phyloP scores from a whole-genome alignment of 1,140 invertebrate genomes.

The Pseudachorutes palmiensis region DNA sequence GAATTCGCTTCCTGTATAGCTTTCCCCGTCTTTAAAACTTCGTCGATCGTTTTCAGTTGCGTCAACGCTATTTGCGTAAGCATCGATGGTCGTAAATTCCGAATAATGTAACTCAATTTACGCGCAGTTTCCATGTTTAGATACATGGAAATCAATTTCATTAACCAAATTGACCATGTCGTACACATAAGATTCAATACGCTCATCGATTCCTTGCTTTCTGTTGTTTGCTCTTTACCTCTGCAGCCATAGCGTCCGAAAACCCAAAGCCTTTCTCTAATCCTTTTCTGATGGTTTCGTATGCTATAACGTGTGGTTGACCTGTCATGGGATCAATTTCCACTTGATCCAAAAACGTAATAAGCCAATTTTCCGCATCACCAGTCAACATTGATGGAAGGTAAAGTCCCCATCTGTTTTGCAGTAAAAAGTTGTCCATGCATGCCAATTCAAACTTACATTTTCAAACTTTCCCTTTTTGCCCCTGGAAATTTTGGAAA shows the following conservation, averaged over 20 bases:
- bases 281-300: too few relatives aligned
- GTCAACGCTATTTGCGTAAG: background rate
- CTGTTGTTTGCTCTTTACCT: background rate
- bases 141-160: background rate
- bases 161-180: background rate
- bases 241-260: background rate
- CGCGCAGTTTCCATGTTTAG: background rate
- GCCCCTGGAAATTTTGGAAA: too few relatives aligned
- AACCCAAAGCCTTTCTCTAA: background rate
- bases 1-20: background rate
- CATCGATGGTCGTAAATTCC: background rate
- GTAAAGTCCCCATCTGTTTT: too few relatives aligned
- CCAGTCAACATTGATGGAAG: too few relatives aligned
- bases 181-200: background rate
- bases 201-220: background rate
- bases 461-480: too few relatives aligned
- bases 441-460: too few relatives aligned
- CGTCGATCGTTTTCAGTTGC: background rate
- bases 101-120: background rate
- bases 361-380: too few relatives aligned
- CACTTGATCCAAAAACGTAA: too few relatives aligned
- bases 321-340: too few relatives aligned
- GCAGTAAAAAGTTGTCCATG: too few relatives aligned
- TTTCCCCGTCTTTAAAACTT: background rate
- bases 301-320: too few relatives aligned